Base-by-base conservation (phyloP, 2,888 invertebrate species). In the Sinodicranocentrus sp. region DNA sequence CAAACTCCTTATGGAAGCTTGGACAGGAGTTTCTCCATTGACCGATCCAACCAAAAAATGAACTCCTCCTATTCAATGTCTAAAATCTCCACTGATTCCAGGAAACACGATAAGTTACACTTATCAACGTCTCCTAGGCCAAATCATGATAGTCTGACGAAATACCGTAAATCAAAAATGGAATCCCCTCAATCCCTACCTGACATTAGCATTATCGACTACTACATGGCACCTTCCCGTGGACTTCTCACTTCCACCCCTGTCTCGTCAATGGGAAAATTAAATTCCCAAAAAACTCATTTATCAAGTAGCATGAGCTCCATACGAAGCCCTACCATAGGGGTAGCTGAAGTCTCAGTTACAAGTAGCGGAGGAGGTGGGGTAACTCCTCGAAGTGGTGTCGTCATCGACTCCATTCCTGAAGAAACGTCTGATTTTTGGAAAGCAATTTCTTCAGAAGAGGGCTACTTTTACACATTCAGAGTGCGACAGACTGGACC, bases 381-480 rank as follows among this genome's bases (percentile, higher is more conserved):
- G 0, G 44, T 13, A 17, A 15, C 71, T n/a, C 52, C 78, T 19
- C 57, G 79, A 33, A 84, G 84, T 63, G 80, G 85, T 3, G 48
- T 87, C 25, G 84, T 85, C 59, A 82, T 85, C 33, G 85, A 87
- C 61, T 85, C 87, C 1, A 85, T 85, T 77, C 84, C 87, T 1
- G 87, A 87, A 68, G 84, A 83, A 26, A 87, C 85, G n/a, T 85
- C 84, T 63, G 82, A 85, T 33, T 84, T 82, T 52, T 87, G 88
- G 88, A 86, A 86, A 57, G 87, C 86, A 13, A 85, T 87, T 2
- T 82, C 87, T 2, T 82, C 86, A 6, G 87, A 88, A 43, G 85
- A 88, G 57, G 89, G 88, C 23, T 88, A 87, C 75, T 89, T 87
- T 54, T 89, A 89, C 44, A 88, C 89, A 3, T 88, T 89, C 52